phyloP scores from a whole-genome alignment of 2,888 invertebrate genomes.

The Auanema freiburgensis region DNA sequence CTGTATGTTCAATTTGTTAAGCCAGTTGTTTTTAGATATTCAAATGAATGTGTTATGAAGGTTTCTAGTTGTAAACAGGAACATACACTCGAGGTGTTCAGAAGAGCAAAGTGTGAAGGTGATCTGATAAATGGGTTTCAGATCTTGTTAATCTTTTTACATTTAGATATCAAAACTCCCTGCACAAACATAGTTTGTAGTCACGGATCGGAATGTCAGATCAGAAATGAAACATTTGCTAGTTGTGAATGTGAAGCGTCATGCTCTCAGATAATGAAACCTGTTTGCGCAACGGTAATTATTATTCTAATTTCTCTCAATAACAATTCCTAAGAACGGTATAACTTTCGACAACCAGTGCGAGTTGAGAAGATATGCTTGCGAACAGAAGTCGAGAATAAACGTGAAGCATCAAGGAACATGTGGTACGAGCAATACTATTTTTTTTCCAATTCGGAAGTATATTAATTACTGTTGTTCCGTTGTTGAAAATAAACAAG shows the following conservation, averaged over 20 bases:
- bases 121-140: background rate
- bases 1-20: background rate
- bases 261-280: conserved; percentile 52
- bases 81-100: conserved; percentile 76
- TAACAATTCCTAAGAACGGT: conserved; percentile 73
- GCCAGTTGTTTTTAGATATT: conserved; percentile 63
- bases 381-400: conserved; percentile 65
- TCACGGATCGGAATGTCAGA: conserved; percentile 77
- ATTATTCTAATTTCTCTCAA: background rate
- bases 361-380: conserved; percentile 73
- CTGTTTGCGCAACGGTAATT: conserved; percentile 44
- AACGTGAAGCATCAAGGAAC: conserved; percentile 67
- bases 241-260: conserved; percentile 38
- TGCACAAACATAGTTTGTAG: conserved; percentile 73
- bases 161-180: conserved; percentile 30
- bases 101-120: conserved; percentile 82
- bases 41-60: conserved; percentile 80
- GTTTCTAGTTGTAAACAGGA: conserved; percentile 77
- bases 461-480: background rate
- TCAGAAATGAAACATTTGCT: conserved; percentile 53
- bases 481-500: background rate
- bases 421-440: conserved; percentile 66
- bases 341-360: conserved; percentile 84
- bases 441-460: background rate
- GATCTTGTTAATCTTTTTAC: too few relatives aligned